Evolutionary conservation across 2,888 invertebrate genomes (phyloP).

Genomic region (Drosophila kuntzei): DNA sequence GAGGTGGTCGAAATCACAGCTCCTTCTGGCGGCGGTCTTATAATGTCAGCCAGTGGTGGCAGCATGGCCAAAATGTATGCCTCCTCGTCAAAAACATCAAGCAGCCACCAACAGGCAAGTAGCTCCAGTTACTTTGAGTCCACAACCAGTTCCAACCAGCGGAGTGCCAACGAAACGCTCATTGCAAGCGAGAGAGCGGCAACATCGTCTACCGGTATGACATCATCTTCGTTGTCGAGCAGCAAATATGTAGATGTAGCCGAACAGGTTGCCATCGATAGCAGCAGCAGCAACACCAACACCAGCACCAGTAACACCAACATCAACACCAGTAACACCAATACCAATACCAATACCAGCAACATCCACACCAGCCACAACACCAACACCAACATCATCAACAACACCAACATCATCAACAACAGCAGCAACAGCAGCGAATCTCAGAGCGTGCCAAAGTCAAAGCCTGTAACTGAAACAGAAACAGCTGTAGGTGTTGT

Average conservation of each 20-base stretch:
- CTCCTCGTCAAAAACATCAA: constrained; percentile 60
- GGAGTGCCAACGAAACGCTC: constrained; percentile 65
- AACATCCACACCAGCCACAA: constrained; percentile 30
- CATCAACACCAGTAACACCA: constrained; percentile 40
- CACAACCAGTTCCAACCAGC: constrained; percentile 70
- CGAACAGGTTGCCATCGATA: constrained; percentile 72
- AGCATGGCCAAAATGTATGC: constrained; percentile 72
- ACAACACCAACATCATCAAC: constrained; percentile 38
- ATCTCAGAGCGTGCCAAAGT: constrained; percentile 76
- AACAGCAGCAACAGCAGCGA: constrained; percentile 52
- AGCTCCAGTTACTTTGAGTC: constrained; percentile 68
- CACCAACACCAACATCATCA: constrained; percentile 36
- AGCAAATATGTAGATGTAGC: constrained; percentile 56
- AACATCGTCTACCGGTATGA: constrained; percentile 75
- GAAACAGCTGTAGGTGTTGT: constrained; percentile 36
- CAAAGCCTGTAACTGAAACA: constrained; percentile 33
- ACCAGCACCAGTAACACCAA: constrained; percentile 39
- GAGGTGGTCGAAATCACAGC: constrained; percentile 78
- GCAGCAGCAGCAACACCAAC: constrained; percentile 53
- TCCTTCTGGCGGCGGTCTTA: constrained; percentile 43
- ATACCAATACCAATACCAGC: constrained; percentile 36
- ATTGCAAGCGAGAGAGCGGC: constrained; percentile 75
- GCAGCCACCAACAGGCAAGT: constrained; percentile 56
- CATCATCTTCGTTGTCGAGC: constrained; percentile 76
- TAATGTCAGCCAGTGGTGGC: constrained; percentile 59